Evolutionary conservation across 2,888 invertebrate genomes (phyloP), one percentile per base, ranked within the genome.

Genomic region (Peribatodes rhomboidaria): DNA sequence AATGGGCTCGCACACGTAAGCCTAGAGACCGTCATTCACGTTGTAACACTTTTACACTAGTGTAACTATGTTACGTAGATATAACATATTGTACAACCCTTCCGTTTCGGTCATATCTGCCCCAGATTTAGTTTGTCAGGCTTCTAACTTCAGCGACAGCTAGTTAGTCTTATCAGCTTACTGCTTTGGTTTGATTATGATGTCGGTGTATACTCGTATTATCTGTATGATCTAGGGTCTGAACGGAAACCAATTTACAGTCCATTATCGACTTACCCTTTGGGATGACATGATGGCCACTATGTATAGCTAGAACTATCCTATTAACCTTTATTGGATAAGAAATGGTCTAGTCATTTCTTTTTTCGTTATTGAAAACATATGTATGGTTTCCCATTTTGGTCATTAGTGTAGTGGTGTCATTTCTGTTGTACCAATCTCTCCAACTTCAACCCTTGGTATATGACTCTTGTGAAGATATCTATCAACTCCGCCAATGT

Each of bases 111-210:
- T 52, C 39, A 52, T 57, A 52, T 57, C 62, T 62, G 62, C 37
- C 57, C 57, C 52, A 57, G 52, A 62, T 62, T 56, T 52, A 53
- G 57, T 46, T 52, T 62, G 58, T 46, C 61, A 56, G 42, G 22
- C 44, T 47, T 47, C 33, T 39, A 64, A 64, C 58, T 58, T 64
- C 7, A 62, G 58, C 54, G 14, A 16, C 57, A 39, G 46, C 20
- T 44, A 62, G 63, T 37, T 16, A 16, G 53, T 47, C 44, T 63
- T 63, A 63, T 63, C 63, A 58, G 56, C 35, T 42, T 52, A 57
- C 56, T 46, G 63, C 37, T 57, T 58, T 52, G 33, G 57, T 58
- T 57, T 58, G 57, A 63, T 63, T 52, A 58, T 58, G 57, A 63
- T 47, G 57, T 41, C 37, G 52, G 44, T 57, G 57, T 57, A 52